phyloP scores from a whole-genome alignment of 2,888 invertebrate species.

The Polydrusus tereticollis region DNA sequence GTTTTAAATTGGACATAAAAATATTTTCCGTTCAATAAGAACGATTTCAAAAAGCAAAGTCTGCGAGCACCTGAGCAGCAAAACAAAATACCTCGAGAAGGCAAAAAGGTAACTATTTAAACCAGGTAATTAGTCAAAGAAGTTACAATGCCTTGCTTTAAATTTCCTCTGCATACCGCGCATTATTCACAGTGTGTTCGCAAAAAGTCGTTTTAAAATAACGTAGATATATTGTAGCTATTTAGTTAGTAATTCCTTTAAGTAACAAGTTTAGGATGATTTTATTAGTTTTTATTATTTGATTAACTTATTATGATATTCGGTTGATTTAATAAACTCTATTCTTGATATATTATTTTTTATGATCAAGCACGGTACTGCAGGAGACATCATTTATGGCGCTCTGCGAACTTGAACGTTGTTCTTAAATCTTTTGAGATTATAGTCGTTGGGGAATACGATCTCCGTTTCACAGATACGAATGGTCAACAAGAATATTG shows the following conservation, averaged over 20 bases:
- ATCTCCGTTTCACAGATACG: too few relatives aligned
- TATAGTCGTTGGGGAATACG: too few relatives aligned
- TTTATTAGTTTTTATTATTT: too few relatives aligned
- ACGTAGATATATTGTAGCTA: not conserved
- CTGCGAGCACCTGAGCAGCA: constrained; percentile 4
- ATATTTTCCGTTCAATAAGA: constrained; percentile 1
- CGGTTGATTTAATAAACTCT: too few relatives aligned
- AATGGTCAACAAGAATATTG: too few relatives aligned
- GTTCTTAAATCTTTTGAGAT: too few relatives aligned
- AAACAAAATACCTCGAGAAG: constrained; percentile 18
- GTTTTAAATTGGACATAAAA: not conserved
- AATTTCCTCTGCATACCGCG: constrained; percentile 20
- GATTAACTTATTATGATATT: too few relatives aligned
- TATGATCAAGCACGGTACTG: too few relatives aligned
- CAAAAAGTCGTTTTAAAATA: constrained; percentile 4
- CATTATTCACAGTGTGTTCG: constrained; percentile 7
- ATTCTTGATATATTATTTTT: too few relatives aligned
- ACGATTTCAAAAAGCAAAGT: constrained; percentile 9
- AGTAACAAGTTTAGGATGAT: not conserved
- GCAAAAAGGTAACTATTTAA: constrained; percentile 30
- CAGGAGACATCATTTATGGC: too few relatives aligned
- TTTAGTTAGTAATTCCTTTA: not conserved
- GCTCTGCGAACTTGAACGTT: too few relatives aligned
- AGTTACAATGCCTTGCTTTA: constrained; percentile 39
- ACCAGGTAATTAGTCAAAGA: constrained; percentile 40